Conservation (phyloP, 2,888 invertebrate species). For the Coelogynopora nodosa region DNA sequence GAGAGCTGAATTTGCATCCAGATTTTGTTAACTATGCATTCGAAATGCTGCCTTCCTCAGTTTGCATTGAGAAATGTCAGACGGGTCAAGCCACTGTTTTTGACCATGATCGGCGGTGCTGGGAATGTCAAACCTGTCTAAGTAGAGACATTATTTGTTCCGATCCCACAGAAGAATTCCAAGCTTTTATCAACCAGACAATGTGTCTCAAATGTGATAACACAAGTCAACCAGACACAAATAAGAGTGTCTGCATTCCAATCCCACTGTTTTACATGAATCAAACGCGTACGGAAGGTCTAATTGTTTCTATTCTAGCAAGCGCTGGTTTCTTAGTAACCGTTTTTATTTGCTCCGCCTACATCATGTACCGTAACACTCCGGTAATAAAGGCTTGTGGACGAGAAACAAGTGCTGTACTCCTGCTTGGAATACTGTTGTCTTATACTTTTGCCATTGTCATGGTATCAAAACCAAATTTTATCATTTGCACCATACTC, state of each 20-base stretch:
- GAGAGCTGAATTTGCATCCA: neutral
- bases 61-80: constrained; percentile 38
- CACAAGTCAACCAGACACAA: constrained; percentile 10
- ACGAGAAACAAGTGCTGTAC: constrained; percentile 54
- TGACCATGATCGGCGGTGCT: constrained; percentile 61
- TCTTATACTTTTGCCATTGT: constrained; percentile 53
- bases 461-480: constrained; percentile 52
- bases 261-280: constrained; percentile 43
- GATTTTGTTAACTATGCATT: neutral
- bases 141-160: neutral
- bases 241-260: constrained; percentile 44
- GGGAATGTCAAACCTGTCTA: constrained; percentile 48
- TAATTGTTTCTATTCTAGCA: constrained; percentile 44
- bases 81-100: constrained; percentile 56
- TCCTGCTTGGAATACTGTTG: constrained; percentile 52
- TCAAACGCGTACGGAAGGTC: constrained; percentile 48
- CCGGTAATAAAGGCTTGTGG: constrained; percentile 56
- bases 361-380: constrained; percentile 50
- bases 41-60: neutral
- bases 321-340: constrained; percentile 48
- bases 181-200: neutral
- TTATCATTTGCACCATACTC: constrained; percentile 52
- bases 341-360: constrained; percentile 48
- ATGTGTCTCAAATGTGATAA: neutral
- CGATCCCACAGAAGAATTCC: neutral